Evolutionary conservation across 92 coral and sea anemone genomes (phyloP).

Genomic region (Epizoanthus ramosus): DNA sequence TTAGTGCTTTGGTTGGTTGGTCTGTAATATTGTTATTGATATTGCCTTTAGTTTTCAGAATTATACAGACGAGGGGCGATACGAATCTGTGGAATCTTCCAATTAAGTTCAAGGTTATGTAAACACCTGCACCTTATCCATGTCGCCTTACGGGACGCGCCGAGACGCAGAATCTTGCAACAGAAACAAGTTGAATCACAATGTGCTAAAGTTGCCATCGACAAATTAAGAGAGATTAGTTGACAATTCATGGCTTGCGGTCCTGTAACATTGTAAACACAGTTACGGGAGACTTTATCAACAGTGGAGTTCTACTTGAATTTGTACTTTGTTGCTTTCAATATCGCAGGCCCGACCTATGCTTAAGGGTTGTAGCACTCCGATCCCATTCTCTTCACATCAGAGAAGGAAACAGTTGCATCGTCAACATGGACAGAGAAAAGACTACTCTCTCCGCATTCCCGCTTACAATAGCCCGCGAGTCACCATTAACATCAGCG

Average conservation of each 20-base stretch:
- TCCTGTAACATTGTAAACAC: not conserved
- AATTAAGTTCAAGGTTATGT: too few relatives aligned
- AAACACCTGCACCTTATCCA: not conserved
- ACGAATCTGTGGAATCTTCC: too few relatives aligned
- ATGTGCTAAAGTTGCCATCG: not conserved
- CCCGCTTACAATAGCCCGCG: conserved; percentile 93
- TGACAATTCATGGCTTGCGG: not conserved
- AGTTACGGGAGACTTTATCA: not conserved
- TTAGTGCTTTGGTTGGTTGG: too few relatives aligned
- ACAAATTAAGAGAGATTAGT: not conserved
- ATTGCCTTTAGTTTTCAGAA: too few relatives aligned
- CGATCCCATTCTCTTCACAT: conserved; percentile 4
- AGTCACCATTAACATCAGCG: conserved; percentile 91
- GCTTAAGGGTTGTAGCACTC: conserved; percentile 40
- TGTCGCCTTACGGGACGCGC: not conserved
- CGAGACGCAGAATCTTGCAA: not conserved
- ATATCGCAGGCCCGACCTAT: conserved; percentile 7
- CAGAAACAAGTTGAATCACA: not conserved
- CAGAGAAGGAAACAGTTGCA: conserved; percentile 30
- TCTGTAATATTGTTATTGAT: too few relatives aligned
- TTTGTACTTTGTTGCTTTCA: not conserved
- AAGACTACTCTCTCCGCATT: conserved; percentile 15
- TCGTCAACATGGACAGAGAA: conserved; percentile 33
- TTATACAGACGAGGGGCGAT: too few relatives aligned
- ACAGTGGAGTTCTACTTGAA: not conserved